phyloP scores from a whole-genome alignment of 2,797 vertebrate species.

The Poecilia gillii region DNA sequence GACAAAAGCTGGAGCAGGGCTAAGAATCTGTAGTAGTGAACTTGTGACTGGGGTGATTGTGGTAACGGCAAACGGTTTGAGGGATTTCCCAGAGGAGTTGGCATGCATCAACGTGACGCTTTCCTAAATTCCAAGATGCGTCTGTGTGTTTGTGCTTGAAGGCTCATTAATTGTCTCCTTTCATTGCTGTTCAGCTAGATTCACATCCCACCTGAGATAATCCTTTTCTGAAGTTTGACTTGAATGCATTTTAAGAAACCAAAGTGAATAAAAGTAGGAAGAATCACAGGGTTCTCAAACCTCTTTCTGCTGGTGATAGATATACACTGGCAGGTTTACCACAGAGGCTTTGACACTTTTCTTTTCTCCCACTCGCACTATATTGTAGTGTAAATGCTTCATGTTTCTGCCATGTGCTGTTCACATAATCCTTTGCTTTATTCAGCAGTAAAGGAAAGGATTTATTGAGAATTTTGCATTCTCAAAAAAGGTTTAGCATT shows the following conservation, averaged over 20 bases:
- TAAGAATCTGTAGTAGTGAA: not conserved
- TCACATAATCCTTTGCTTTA: constrained; percentile 10
- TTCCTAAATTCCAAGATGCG: constrained; percentile 16
- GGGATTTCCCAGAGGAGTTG: not conserved
- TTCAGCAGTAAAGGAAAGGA: not conserved
- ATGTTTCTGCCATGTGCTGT: constrained; percentile 9
- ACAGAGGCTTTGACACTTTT: not conserved
- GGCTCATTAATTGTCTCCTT: constrained; percentile 36
- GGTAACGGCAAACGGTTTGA: constrained; percentile 11
- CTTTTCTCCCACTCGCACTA: constrained; percentile 3
- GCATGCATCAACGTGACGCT: constrained; percentile 23
- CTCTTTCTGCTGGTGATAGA: constrained; percentile 21
- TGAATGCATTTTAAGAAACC: constrained; percentile 34
- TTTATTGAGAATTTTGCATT: too few species aligned
- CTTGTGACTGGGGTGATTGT: constrained; percentile 12
- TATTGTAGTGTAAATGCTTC: constrained; percentile 11
- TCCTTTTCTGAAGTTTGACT: constrained; percentile 35
- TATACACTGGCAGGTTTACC: constrained; percentile 17
- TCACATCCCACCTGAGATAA: constrained; percentile 38
- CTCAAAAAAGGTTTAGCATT: not conserved
- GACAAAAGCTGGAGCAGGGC: constrained; percentile 1
- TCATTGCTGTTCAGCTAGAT: constrained; percentile 48
- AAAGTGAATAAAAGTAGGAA: constrained; percentile 34
- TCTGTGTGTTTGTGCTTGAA: constrained; percentile 20
- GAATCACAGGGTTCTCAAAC: constrained; percentile 11